These are phyloP conservation scores for Carassius gibelio DNA, from an alignment of 2,113 vertebrate species.

Conservation along the genomic window DNA sequence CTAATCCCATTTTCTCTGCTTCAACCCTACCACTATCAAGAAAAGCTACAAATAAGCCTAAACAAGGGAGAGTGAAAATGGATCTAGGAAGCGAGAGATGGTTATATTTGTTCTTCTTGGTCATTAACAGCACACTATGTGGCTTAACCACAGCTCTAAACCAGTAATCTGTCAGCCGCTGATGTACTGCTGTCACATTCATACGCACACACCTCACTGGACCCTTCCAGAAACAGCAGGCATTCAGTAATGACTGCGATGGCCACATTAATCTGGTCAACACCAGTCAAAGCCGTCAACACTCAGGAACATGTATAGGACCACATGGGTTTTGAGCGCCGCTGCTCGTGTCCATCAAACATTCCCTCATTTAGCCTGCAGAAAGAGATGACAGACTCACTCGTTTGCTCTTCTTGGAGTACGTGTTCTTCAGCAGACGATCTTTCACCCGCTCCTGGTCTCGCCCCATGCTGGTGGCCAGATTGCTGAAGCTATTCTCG, in stretches of 20 bases:
- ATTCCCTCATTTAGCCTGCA: neutral
- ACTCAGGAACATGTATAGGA: conserved; percentile 21
- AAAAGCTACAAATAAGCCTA: neutral
- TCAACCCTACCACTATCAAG: neutral
- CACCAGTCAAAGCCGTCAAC: conserved; percentile 22
- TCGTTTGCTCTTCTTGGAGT: conserved; percentile 89
- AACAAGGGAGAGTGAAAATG: neutral
- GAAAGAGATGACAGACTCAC: conserved; percentile 72
- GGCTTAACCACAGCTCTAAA: conserved; percentile 16
- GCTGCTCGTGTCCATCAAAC: conserved; percentile 3
- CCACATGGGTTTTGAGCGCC: neutral
- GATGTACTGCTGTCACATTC: conserved; percentile 30
- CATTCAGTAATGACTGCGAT: neutral
- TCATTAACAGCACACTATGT: conserved; percentile 8
- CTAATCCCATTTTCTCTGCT: too few relatives aligned
- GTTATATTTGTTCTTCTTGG: conserved; percentile 28
- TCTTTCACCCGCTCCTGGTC: conserved; percentile 87
- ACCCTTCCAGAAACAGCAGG: conserved; percentile 22
- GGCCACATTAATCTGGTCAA: conserved; percentile 24
- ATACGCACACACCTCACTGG: conserved; percentile 7
- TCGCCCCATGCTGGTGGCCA: conserved; percentile 78
- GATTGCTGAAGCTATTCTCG: conserved; percentile 86
- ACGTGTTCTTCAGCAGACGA: conserved; percentile 85
- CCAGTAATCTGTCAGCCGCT: conserved; percentile 5
- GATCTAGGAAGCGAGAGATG: neutral